Base-by-base conservation (phyloP, 1,140 invertebrate species). In the Lepidostoma basale region DNA sequence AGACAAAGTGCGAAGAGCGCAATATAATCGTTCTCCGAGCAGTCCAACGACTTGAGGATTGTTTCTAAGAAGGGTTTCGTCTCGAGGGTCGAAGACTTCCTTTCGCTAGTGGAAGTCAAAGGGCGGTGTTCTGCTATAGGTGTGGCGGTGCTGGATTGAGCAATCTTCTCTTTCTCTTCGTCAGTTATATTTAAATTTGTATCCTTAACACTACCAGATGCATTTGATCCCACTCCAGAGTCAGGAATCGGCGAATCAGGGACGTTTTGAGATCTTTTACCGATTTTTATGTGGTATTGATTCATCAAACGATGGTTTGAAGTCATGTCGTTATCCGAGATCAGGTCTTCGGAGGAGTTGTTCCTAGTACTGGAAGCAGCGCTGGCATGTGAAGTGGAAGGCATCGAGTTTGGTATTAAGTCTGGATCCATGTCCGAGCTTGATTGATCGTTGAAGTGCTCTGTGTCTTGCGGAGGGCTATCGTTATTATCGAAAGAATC, bases 1-100 rank as follows among this genome's bases (percentile, higher is more conserved):
- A 99, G 85, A 79, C 96, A 96, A 6, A 99, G 82, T 0, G 92
- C 90, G 83, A 98, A 96, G 47, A 99, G 82, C 0, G 96, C 90
- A 30, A 93, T 87, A 79, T 98, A 98, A 84, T 99, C 97, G 81
- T 98, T 98, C 76, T 97, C 94, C 3, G 81, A 85, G 77, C 94
- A 95, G 75, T 94, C 88, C 62, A 95, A 82, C 0, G 93, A 90
- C 73, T 91, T 90, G 52, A 96, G 84, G 62, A 98, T 89, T 0
- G 93, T 92, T 78, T 96, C 92, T 40, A 98, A 81, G 81, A 98
- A 98, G 6, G 95, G 93, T 75, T 91, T 90, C 54, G 86, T 87
- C 5, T 81, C 78, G 56, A 86, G 77, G 33, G 83, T 82, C 45
- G 78, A 81, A 33, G 76, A 78, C 45, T 81, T 73, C 52, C 77